Evolutionary conservation across 2,797 vertebrate species (phyloP).

Genomic region (Remorina albescens): DNA sequence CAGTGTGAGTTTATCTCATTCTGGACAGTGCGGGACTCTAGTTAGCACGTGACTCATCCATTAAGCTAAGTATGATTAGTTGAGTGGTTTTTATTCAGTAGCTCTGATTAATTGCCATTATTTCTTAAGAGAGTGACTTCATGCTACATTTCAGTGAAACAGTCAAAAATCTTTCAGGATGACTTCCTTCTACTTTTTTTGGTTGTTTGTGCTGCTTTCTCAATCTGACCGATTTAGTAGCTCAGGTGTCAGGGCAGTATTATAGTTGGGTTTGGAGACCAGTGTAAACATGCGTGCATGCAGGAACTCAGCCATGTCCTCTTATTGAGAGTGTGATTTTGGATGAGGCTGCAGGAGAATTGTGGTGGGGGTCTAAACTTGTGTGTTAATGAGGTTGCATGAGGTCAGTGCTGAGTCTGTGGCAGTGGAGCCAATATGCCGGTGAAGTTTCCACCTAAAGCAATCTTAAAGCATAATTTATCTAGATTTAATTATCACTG

Average conservation of each 20-base stretch:
- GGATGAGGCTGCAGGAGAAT: slow-evolving; percentile 60
- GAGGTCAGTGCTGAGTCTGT: slow-evolving; percentile 39
- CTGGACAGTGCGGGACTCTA: slow-evolving; percentile 13
- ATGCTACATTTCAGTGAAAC: slow-evolving; percentile 64
- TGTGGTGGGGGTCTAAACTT: slow-evolving; percentile 49
- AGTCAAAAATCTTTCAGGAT: slow-evolving; percentile 58
- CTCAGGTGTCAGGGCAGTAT: slow-evolving; percentile 65
- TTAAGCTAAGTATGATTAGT: slow-evolving; percentile 80
- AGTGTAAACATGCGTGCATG: slow-evolving; percentile 50
- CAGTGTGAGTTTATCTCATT: slow-evolving; percentile 21
- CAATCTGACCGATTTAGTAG: slow-evolving; percentile 74
- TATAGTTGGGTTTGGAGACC: slow-evolving; percentile 75
- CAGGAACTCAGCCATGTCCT: slow-evolving; percentile 55
- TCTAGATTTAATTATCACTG: neutral
- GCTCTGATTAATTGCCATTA: slow-evolving; percentile 82
- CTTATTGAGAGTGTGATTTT: slow-evolving; percentile 82
- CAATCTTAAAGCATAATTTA: slow-evolving; percentile 1
- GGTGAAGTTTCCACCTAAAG: slow-evolving; percentile 35
- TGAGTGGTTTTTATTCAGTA: slow-evolving; percentile 77
- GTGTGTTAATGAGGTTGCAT: slow-evolving; percentile 31
- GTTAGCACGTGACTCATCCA: slow-evolving; percentile 66
- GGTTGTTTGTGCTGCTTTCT: slow-evolving; percentile 38
- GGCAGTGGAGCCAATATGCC: slow-evolving; percentile 36
- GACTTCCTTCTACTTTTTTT: slow-evolving; percentile 18
- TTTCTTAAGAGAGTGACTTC: slow-evolving; percentile 78